Evolutionary conservation across 1,140 invertebrate genomes (phyloP), one percentile per base, ranked within the genome.

Genomic region (Drosophila insularis): DNA sequence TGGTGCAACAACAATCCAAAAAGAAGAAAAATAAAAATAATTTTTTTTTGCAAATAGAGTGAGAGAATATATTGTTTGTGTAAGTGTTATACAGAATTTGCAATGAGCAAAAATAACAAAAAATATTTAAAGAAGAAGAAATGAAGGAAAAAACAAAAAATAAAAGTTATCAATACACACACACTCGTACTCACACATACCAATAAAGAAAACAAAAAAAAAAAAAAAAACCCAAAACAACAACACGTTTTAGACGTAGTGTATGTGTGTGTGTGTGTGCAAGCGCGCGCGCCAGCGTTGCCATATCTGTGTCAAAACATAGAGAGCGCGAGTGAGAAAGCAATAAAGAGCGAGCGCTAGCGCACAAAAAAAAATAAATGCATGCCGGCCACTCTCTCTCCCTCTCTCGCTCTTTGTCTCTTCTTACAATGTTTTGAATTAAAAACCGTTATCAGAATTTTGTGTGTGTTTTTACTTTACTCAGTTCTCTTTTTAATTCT

Each of bases 261-360:
- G 27, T 77, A 39, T 39, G 19, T 31, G 4, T 39, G 56, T 63
- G 27, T 65, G 46, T 21, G 27, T 65, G 40, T 23, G 39, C 59
- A 31, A 56, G 43, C 43, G 60, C 63, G 61, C 68, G 68, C 35
- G 37, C 61, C 78, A 86, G 82, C 67, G 82, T 87, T 78, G 77
- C 78, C 81, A 63, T 78, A 68, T 80, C 69, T 65, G 80, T 80
- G 78, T 65, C 67, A 71, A 46, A 37, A 40, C 10, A 17, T 21
- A 59, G 46, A 43, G 58, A 66, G 71, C 27, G 37, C 23, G 11
- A 56, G 14, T 40, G 54, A 8, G 19, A 46, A 62, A 50, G 37
- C 63, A 10, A 46, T 43, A 32, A 39, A 39, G 32, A 1, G 32
- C 37, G 72, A 43, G 72, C 55, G 17, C 35, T 35, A 35, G 63